phyloP scores from a whole-genome alignment of 1,140 invertebrate genomes.

The Theocolax elegans region DNA sequence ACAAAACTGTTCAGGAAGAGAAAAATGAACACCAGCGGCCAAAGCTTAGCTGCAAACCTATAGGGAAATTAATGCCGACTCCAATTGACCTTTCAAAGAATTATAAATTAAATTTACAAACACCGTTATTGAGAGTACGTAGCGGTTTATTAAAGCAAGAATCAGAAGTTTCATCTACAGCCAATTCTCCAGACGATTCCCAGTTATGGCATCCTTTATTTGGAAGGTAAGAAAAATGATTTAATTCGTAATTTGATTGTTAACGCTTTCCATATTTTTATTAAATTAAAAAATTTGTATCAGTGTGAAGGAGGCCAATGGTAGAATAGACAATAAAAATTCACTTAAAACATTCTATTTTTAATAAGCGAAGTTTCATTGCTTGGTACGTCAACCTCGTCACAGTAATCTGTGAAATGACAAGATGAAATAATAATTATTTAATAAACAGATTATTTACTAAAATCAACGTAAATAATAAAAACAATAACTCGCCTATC shows the following conservation, averaged over 20 bases:
- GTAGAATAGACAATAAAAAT: too few species aligned
- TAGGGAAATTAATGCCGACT: conserved; percentile 62
- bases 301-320: too few species aligned
- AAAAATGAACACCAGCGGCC: conserved; percentile 47
- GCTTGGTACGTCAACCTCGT: too few species aligned
- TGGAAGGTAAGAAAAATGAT: conserved; percentile 71
- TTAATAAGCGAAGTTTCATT: too few species aligned
- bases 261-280: too few species aligned
- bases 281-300: too few species aligned
- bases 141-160: conserved; percentile 62
- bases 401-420: too few species aligned
- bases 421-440: too few species aligned
- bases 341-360: too few species aligned
- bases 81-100: conserved; percentile 61
- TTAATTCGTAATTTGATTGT: neutral
- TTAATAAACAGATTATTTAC: too few species aligned
- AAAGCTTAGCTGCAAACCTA: conserved; percentile 62
- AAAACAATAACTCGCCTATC: too few species aligned
- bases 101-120: conserved; percentile 56
- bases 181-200: conserved; percentile 64
- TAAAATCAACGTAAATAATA: too few species aligned
- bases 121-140: conserved; percentile 56
- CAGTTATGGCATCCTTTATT: conserved; percentile 78
- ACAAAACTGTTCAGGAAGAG: conserved; percentile 21
- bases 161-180: conserved; percentile 63